phyloP scores from a whole-genome alignment of 2,888 invertebrate species.

The Hartigia nigra region DNA sequence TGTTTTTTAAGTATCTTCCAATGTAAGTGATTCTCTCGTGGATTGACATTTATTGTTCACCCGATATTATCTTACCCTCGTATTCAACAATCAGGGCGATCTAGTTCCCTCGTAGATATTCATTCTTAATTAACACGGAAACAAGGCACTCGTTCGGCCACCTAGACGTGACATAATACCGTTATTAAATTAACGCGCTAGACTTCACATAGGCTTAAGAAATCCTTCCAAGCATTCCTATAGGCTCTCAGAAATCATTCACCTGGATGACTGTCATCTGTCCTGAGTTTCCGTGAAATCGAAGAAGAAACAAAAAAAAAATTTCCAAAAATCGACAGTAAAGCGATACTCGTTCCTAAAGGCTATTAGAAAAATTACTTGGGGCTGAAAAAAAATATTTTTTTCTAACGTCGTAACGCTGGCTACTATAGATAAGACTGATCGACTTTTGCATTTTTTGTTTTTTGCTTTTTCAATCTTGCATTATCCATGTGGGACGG shows the following conservation, averaged over 20 bases:
- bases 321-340: too few species aligned
- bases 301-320: too few species aligned
- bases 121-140: conserved; percentile 49
- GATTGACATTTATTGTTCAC: conserved; percentile 40
- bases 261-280: not conserved
- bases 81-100: conserved; percentile 33
- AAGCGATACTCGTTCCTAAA: too few species aligned
- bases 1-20: too few species aligned
- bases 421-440: not conserved
- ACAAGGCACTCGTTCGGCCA: conserved; percentile 32
- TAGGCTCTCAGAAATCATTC: not conserved
- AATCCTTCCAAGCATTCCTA: not conserved
- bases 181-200: conserved; percentile 42
- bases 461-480: too few species aligned
- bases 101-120: conserved; percentile 35
- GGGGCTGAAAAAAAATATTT: not conserved
- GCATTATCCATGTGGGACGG: not conserved
- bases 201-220: conserved; percentile 22
- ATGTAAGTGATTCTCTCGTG: conserved; percentile 34
- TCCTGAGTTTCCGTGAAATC: not conserved
- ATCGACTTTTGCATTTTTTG: too few species aligned
- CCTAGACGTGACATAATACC: conserved; percentile 25
- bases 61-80: conserved; percentile 49
- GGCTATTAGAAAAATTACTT: too few species aligned
- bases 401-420: not conserved